phyloP scores from a whole-genome alignment of 2,888 invertebrate species.

The Podabrus alpinus region DNA sequence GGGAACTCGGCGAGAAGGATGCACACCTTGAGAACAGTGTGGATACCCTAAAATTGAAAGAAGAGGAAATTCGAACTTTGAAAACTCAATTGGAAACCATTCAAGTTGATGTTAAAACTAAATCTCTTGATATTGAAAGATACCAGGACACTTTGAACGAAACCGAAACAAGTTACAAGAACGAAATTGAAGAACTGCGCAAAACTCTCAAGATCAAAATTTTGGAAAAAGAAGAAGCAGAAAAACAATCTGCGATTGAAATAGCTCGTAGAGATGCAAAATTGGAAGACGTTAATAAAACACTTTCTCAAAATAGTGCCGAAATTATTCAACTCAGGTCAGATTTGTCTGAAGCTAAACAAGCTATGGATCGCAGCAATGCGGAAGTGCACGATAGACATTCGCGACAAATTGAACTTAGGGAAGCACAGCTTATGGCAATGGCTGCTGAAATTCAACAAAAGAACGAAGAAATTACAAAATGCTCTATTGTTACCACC shows the following conservation, averaged over 20 bases:
- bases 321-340: slow-evolving; percentile 38
- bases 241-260: slow-evolving; percentile 45
- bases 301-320: slow-evolving; percentile 30
- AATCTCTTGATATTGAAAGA: slow-evolving; percentile 48
- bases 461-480: slow-evolving; percentile 40
- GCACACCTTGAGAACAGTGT: slow-evolving; percentile 60
- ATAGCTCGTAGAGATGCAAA: slow-evolving; percentile 43
- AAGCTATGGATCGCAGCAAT: slow-evolving; percentile 25
- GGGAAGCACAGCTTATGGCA: slow-evolving; percentile 37
- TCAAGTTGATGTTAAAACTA: slow-evolving; percentile 46
- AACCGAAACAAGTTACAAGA: slow-evolving; percentile 44
- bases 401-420: slow-evolving; percentile 31
- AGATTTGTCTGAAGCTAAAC: slow-evolving; percentile 38
- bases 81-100: slow-evolving; percentile 49
- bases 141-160: slow-evolving; percentile 48
- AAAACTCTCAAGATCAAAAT: slow-evolving; percentile 49
- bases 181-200: slow-evolving; percentile 50
- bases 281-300: slow-evolving; percentile 42
- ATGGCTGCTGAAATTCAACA: slow-evolving; percentile 39
- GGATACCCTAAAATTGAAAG: slow-evolving; percentile 52
- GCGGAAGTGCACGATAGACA: slow-evolving; percentile 35
- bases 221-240: slow-evolving; percentile 49
- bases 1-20: slow-evolving; percentile 59
- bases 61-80: slow-evolving; percentile 44
- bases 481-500: slow-evolving; percentile 28